Percentiles rank a stretch among this genome's conserved stretches.
These are phyloP conservation scores for Chrysolina haemoptera DNA, from an alignment of 2,888 invertebrate genomes.

Conservation along the genomic window DNA sequence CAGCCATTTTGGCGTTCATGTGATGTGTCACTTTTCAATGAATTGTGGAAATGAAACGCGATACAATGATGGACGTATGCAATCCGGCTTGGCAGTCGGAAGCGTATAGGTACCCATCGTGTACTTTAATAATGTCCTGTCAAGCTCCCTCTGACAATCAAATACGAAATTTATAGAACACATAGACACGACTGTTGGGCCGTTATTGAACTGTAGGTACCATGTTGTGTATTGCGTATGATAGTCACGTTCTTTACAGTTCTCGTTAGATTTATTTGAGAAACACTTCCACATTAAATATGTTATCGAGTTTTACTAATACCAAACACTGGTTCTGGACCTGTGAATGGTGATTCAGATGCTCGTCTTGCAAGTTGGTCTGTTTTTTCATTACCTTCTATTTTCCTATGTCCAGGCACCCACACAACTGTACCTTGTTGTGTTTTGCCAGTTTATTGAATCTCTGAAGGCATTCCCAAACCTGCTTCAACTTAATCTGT, in stretches of 20 bases:
- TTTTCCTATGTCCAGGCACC: no score
- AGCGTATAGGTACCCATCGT: constrained; percentile 32
- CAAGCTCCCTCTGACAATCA: constrained; percentile 35
- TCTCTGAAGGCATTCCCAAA: no score
- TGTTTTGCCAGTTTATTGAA: no score
- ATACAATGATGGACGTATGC: constrained; percentile 30
- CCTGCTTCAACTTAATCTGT: no score
- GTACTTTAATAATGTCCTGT: constrained; percentile 36
- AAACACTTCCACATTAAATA: constrained; percentile 9
- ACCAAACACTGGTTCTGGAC: no score
- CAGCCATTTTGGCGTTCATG: constrained; percentile 23
- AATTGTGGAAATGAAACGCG: constrained; percentile 35
- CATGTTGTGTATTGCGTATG: constrained; percentile 17
- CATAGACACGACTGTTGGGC: constrained; percentile 10
- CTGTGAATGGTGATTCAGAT: no score
- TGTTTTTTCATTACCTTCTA: no score
- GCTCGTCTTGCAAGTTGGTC: no score
- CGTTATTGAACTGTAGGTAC: constrained; percentile 18
- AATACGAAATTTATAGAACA: constrained; percentile 32
- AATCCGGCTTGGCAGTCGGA: constrained; percentile 34
- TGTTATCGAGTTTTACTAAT: no score
- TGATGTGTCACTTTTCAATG: constrained; percentile 35
- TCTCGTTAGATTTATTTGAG: constrained; percentile 16
- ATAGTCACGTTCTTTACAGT: constrained; percentile 24
- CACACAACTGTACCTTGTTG: no score